Evolutionary conservation across 2,113 vertebrate species (phyloP).

Genomic region (Uria aalge): DNA sequence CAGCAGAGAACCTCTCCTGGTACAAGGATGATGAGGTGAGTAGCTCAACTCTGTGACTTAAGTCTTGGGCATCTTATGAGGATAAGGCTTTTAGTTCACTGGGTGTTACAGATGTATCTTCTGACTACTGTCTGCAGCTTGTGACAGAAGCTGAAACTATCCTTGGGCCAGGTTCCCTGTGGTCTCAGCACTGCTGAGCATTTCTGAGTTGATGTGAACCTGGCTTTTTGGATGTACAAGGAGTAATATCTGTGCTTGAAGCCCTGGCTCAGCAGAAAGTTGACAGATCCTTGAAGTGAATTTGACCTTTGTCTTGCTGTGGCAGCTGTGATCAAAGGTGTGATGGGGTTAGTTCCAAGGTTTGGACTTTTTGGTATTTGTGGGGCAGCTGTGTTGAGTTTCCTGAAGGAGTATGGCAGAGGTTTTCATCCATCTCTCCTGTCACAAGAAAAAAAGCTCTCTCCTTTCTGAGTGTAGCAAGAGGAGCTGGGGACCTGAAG

Average conservation of each 20-base stretch:
- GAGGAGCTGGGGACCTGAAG: neutral
- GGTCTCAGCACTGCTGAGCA: neutral
- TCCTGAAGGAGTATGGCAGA: neutral
- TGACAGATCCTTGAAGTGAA: neutral
- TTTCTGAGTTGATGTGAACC: neutral
- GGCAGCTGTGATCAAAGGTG: neutral
- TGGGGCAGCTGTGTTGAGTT: neutral
- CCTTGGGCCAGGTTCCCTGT: neutral
- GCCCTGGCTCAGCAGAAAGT: neutral
- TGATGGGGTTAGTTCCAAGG: neutral
- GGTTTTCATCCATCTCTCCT: neutral
- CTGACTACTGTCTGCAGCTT: neutral
- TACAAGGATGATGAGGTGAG: slow-evolving; percentile 98
- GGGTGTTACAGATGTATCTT: neutral
- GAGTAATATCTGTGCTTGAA: neutral
- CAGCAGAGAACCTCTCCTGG: slow-evolving; percentile 96
- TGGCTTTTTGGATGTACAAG: neutral
- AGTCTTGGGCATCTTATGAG: neutral
- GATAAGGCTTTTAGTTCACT: neutral
- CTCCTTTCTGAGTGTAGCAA: neutral
- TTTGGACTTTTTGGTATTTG: neutral
- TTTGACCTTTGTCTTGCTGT: neutral
- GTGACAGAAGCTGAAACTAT: neutral
- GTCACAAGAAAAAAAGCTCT: neutral
- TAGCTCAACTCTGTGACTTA: neutral